Evolutionary conservation across 1,140 invertebrate genomes (phyloP), one percentile per base, ranked within the genome.

Genomic region (Drosophila nikananu): DNA sequence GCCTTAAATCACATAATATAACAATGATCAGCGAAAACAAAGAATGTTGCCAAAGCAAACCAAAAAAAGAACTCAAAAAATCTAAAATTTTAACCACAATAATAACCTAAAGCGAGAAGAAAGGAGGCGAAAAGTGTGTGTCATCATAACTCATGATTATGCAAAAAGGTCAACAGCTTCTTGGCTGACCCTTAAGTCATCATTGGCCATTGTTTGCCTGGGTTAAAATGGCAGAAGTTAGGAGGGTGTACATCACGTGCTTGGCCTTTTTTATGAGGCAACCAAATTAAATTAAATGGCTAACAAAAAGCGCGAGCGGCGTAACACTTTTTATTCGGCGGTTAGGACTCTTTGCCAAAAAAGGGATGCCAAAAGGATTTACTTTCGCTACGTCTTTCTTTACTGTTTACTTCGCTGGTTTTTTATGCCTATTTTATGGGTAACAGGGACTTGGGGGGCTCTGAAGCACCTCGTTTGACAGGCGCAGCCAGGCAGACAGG

Each of bases 91-190:
- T 17, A 30, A 19, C 37, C 63, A 66, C 71, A 76, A 67, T 74
- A 39, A 44, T 62, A 51, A 52, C 60, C 70, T 30, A 35, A 55
- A 55, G 55, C 42, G 13, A 37, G n/a, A 25, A 25, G 17, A 41
- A 61, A 44, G 71, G 58, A 21, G 59, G 13, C 15, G 60, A 64
- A 61, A 75, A 68, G 27, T 72, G 81, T 89, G 77, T 80, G 84
- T 89, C 73, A 77, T 83, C 86, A 90, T 87, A 87, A 87, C 80
- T 87, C 81, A 90, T 90, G 86, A 87, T 90, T 90, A 87, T 90
- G 84, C 81, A 84, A 89, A 87, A 87, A 79, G 84, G 84, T 87
- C 84, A 87, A 89, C 80, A 89, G 76, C 83, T 86, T 82, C 66
- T 78, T 42, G 21, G 57, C 51, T 58, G 51, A 57, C 65, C 75